Conservation (phyloP, 2,888 invertebrate genomes). For the Ptilodon capucinus region DNA sequence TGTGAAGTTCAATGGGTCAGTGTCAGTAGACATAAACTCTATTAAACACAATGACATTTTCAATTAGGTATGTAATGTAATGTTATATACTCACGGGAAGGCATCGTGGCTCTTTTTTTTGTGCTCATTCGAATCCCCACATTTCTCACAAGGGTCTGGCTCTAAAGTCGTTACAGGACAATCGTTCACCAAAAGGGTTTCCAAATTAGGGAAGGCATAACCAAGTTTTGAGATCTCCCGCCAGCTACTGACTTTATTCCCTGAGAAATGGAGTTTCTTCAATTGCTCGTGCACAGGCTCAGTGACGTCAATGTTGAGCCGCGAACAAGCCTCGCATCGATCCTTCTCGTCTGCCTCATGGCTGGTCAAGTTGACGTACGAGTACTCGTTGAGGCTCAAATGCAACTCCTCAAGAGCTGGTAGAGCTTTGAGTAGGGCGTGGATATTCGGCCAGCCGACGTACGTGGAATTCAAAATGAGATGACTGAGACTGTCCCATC, state of each 20-base stretch:
- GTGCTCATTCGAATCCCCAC: constrained; percentile 68
- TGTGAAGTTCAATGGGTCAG: constrained; percentile 64
- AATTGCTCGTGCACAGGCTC: constrained; percentile 85
- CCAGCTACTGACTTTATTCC: constrained; percentile 94
- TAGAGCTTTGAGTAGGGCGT: constrained; percentile 88
- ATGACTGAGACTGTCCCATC: constrained; percentile 86
- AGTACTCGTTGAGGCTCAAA: constrained; percentile 94
- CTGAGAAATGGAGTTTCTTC: constrained; percentile 92
- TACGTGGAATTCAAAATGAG: constrained; percentile 94
- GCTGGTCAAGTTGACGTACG: constrained; percentile 86
- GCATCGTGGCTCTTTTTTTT: constrained; percentile 84
- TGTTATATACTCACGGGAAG: constrained; percentile 74
- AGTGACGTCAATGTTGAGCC: constrained; percentile 55
- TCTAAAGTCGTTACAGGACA: constrained; percentile 87
- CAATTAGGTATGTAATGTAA: constrained; percentile 11
- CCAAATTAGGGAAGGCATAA: constrained; percentile 91
- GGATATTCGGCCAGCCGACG: constrained; percentile 92
- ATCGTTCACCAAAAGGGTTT: constrained; percentile 92
- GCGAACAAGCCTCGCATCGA: constrained; percentile 67
- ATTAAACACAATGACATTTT: constrained; percentile 37
- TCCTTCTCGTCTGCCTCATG: constrained; percentile 62
- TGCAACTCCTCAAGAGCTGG: constrained; percentile 95
- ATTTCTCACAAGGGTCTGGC: constrained; percentile 84
- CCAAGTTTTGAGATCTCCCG: constrained; percentile 92
- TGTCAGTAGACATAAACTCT: constrained; percentile 40